A percentile compares a stretch with the other conserved stretches of the same genome.
Evolutionary conservation across 2,113 vertebrate genomes (phyloP).

Genomic region (Chionis minor): DNA sequence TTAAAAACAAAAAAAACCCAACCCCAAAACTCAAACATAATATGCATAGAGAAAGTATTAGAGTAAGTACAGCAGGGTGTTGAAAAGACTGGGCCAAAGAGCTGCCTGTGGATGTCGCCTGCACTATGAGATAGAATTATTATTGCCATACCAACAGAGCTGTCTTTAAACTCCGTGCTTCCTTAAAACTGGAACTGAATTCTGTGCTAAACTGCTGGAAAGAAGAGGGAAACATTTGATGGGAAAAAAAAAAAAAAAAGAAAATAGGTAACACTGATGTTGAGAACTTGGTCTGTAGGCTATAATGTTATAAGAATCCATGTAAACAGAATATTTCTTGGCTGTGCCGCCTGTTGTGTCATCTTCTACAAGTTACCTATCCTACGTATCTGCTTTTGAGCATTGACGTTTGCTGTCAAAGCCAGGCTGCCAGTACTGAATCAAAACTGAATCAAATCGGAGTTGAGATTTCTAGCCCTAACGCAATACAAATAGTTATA

Average conservation of each 20-base stretch:
- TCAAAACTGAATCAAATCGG: neutral
- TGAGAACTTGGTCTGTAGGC: neutral
- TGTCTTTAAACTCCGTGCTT: neutral
- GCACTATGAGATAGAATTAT: neutral
- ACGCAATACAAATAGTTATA: neutral
- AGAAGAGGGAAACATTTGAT: neutral
- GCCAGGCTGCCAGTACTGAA: neutral
- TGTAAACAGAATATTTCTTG: neutral
- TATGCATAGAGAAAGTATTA: neutral
- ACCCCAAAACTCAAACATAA: accelerated
- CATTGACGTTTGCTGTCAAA: neutral
- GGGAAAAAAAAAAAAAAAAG: neutral
- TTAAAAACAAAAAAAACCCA: neutral
- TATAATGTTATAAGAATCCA: neutral
- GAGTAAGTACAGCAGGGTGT: neutral
- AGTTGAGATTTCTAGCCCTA: neutral
- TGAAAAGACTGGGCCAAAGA: neutral
- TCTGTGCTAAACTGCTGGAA: neutral
- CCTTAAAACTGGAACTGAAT: neutral
- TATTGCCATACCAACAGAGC: neutral
- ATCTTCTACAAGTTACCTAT: neutral
- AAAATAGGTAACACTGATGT: neutral
- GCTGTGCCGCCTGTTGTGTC: neutral
- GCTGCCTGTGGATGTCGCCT: neutral
- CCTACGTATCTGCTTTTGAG: neutral